Base-by-base conservation (phyloP, 2,888 invertebrate genomes). In the Pseudococcus viburni region DNA sequence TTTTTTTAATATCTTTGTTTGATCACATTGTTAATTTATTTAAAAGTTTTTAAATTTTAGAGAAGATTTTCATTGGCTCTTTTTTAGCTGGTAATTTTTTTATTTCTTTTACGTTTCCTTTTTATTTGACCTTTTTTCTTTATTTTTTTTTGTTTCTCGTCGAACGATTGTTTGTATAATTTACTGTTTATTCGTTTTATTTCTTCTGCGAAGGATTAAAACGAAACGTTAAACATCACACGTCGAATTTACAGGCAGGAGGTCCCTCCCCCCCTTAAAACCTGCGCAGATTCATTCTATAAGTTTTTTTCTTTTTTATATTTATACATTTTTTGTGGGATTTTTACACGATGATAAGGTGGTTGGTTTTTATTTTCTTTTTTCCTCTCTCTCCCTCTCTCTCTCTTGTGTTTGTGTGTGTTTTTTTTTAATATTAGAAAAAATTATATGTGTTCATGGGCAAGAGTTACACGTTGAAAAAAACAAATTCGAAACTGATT, bases 1-100 rank as follows among this genome's bases (percentile, higher is more conserved):
- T 55, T 85, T 85, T 85, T 85, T 85, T 59, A 51, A 84, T 48
- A 15, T 59, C n/a, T 55, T 85, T 85, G 55, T 55, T 85, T n/a
- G 85, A 85, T 85, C 85, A 85, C 85, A 59, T 85, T 85, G 85
- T 85, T 85, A 59, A 33, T 59, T 85, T 85, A 85, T 85, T 85
- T 85, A n/a, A 85, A 85, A 55, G 33, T 39, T 85, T 85, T 85
- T 85, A 85, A 55, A 86, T 42, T 59, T 64, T 86, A 59, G 85
- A 48, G 84, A 84, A 84, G 17, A 59, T 85, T 85, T 85, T 85
- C 59, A 59, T 22, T 15, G 19, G 80, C 59, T 85, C 59, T 85
- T 85, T 85, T 85, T 85, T 80, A 80, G 55, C 84, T 84, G 84
- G 51, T 59, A 85, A 85, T 85, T 85, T 85, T 85, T 55, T 85